Base-by-base conservation (phyloP, 2,797 vertebrate genomes). In the Tympanoctomys barrerae region DNA sequence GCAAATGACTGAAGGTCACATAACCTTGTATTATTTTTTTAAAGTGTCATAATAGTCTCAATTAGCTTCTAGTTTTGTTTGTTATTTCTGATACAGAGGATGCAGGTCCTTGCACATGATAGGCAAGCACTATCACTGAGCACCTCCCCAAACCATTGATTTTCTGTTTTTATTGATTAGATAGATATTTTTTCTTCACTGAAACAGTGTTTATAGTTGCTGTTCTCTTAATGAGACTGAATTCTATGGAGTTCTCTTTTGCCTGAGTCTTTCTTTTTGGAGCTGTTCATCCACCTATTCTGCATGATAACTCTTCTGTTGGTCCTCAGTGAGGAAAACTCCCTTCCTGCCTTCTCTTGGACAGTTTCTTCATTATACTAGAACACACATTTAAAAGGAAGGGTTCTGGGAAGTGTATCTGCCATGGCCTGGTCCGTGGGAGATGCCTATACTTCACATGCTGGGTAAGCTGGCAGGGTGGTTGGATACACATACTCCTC, bases 311-410 rank as follows among this genome's bases (percentile, higher is more conserved):
- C 14, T 73, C 46, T 18, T 8, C 5, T 84, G 52, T 42, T 5
- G 46, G 39, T 79, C 52, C 10, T 21, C 8, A 46, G 26, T 83
- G 57, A 80, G 39, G 70, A 42, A 46, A 73, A 18, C 54, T 71
- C 2, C 2, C 22, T 62, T 4, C 31, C 21, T 10, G 2, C 2
- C 75, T 82, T 82, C 22, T 75, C 61, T 95, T 91, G 39, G 28
- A 77, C 71, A 93, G 83, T 14, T 73, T 71, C 42, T 26, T 91
- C 31, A 59, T 86, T 91, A 70, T 94, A 52, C 42, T 89, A 19
- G 46, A 88, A 77, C n/a, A 84, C 1, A 82, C 59, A 88, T 33
- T 94, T 57, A 75, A 78, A 42, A 73, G 46, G 28, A 85, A 39
- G 2, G 46, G 14, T 75, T 59, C 36, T 28, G 9, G 33, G 49